phyloP scores from a whole-genome alignment of 2,113 vertebrate genomes.

The Epinephelus moara region DNA sequence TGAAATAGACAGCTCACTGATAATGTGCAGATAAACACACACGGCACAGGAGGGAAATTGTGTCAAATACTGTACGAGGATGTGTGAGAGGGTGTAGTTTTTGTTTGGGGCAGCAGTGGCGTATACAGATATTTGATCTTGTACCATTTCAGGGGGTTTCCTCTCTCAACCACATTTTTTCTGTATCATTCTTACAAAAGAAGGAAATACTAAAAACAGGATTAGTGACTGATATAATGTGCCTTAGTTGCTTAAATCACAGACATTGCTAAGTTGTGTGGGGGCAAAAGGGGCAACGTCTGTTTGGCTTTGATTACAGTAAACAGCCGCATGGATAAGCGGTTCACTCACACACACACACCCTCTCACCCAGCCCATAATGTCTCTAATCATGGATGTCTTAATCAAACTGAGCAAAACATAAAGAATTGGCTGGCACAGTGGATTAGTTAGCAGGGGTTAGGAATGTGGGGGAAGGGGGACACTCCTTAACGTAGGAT shows the following conservation, averaged over 20 bases:
- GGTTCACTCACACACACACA: slow-evolving; percentile 39
- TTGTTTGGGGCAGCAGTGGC: neutral
- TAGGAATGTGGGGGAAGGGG: slow-evolving; percentile 66
- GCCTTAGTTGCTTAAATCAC: neutral
- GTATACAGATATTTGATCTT: neutral
- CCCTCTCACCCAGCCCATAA: slow-evolving; percentile 72
- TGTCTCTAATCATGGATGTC: slow-evolving; percentile 87
- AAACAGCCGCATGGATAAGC: slow-evolving; percentile 62
- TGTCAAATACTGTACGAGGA: slow-evolving; percentile 3
- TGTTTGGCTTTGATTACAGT: slow-evolving; percentile 62
- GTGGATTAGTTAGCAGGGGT: slow-evolving; percentile 86
- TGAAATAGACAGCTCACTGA: slow-evolving; percentile 36
- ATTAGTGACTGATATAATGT: neutral
- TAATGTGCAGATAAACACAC: slow-evolving; percentile 19
- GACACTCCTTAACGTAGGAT: slow-evolving; percentile 56
- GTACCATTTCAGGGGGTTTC: neutral
- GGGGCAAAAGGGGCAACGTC: slow-evolving; percentile 10
- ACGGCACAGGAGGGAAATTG: neutral
- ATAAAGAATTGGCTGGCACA: slow-evolving; percentile 80
- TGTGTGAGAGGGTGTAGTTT: neutral
- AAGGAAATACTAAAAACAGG: neutral
- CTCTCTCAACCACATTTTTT: neutral
- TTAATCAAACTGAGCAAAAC: slow-evolving; percentile 86
- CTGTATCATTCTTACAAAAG: neutral
- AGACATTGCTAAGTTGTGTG: slow-evolving; percentile 8